A percentile compares a stretch with the other conserved stretches of the same genome.
Evolutionary conservation across 1,140 invertebrate genomes (phyloP).

Genomic region (Sesamia nonagrioides): DNA sequence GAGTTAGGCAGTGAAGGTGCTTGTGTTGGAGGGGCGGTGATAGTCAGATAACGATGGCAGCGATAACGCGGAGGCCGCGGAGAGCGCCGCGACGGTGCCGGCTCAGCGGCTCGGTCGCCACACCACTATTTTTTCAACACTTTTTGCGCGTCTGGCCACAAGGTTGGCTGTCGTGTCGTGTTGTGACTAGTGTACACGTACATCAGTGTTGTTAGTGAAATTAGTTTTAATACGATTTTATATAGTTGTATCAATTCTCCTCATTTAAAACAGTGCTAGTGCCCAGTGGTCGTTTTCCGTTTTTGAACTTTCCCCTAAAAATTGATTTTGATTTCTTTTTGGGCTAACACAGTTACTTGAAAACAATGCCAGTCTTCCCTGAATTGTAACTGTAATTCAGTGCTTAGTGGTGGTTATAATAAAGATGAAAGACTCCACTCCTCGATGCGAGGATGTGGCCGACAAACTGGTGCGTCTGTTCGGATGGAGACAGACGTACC

Average conservation of each 20-base stretch:
- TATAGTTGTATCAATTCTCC: neutral
- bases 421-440: constrained; percentile 81
- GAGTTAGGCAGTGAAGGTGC: constrained; percentile 56
- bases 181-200: constrained; percentile 41
- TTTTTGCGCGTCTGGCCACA: constrained; percentile 45
- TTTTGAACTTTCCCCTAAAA: neutral
- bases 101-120: constrained; percentile 13
- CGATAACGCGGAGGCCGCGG: constrained; percentile 73
- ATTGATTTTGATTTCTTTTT: neutral
- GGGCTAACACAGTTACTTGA: constrained; percentile 15
- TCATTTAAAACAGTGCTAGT: neutral
- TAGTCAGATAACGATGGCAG: constrained; percentile 76
- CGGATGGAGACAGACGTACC: constrained; percentile 92
- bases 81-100: constrained; percentile 54
- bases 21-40: constrained; percentile 64
- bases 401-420: constrained; percentile 50
- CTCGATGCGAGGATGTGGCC: constrained; percentile 88
- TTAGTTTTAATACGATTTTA: constrained; percentile 7
- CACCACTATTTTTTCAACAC: constrained; percentile 27
- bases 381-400: constrained; percentile 22
- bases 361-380: constrained; percentile 38
- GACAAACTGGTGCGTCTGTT: constrained; percentile 92
- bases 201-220: constrained; percentile 10
- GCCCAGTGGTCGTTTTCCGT: neutral
- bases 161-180: constrained; percentile 38